Percentiles rank a stretch among this genome's conserved stretches.
These are phyloP conservation scores for Antennarius striatus DNA, from an alignment of 2,113 vertebrate species.

Conservation along the genomic window DNA sequence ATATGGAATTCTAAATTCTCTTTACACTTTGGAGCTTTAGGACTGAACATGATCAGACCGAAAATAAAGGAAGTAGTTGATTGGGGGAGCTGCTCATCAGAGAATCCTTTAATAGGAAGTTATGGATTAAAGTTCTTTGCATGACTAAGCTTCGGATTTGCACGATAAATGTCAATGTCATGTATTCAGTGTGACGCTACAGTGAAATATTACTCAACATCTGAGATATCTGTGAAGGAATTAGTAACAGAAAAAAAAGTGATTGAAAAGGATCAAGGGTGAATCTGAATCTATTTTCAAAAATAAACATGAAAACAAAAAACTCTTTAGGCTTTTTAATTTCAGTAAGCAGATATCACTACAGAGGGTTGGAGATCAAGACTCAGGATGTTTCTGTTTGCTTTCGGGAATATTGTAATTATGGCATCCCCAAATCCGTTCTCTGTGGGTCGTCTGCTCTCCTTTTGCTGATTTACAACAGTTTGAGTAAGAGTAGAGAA, in stretches of 20 bases:
- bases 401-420: constrained; percentile 6
- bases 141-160: not conserved
- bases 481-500: constrained; percentile 18
- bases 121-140: too few species aligned
- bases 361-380: not conserved
- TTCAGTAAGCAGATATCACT: not conserved
- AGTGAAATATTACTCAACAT: too few species aligned
- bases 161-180: constrained; percentile 3
- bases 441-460: not conserved
- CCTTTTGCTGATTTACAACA: constrained; percentile 4
- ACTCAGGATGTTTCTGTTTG: constrained; percentile 3
- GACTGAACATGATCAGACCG: not conserved
- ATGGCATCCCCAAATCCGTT: constrained; percentile 7
- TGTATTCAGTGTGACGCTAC: not conserved
- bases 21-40: not conserved
- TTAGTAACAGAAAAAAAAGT: not conserved
- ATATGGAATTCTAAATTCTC: not conserved
- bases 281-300: too few species aligned
- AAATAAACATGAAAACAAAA: too few species aligned
- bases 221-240: too few species aligned
- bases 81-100: too few species aligned
- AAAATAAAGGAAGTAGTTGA: too few species aligned
- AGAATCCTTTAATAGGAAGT: too few species aligned
- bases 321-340: not conserved
- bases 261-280: not conserved